Evolutionary conservation across 2,113 vertebrate genomes (phyloP).

Genomic region (Ailurus styani): DNA sequence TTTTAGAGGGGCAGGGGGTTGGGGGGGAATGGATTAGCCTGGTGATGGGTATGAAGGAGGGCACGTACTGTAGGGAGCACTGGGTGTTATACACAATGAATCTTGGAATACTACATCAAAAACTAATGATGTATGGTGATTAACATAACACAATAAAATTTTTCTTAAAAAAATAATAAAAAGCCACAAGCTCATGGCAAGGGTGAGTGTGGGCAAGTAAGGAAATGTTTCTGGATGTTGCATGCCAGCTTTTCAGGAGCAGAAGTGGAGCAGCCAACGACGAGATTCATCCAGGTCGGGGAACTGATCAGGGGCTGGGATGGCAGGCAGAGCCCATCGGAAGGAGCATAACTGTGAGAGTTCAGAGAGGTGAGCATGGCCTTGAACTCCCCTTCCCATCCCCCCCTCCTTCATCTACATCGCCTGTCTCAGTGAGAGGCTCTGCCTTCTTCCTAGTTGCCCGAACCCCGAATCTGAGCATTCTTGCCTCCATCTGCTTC

Average conservation of each 20-base stretch:
- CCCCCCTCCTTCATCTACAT: background rate
- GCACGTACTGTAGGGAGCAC: no score
- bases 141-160: no score
- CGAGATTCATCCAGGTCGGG: background rate
- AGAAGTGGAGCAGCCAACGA: background rate
- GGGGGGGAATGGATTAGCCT: no score
- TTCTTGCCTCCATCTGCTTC: background rate
- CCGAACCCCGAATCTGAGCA: background rate
- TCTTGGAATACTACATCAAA: no score
- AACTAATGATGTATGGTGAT: no score
- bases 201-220: background rate
- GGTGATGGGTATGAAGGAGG: no score
- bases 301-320: background rate
- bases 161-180: background rate
- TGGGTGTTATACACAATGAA: no score
- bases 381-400: background rate
- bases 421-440: background rate
- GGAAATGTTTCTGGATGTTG: background rate
- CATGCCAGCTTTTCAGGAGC: background rate
- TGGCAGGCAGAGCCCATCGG: background rate
- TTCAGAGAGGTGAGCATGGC: background rate
- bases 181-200: background rate
- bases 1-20: no score
- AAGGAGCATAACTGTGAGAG: background rate
- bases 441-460: background rate